Evolutionary conservation across 1,140 invertebrate genomes (phyloP).

Genomic region (Atta texana): DNA sequence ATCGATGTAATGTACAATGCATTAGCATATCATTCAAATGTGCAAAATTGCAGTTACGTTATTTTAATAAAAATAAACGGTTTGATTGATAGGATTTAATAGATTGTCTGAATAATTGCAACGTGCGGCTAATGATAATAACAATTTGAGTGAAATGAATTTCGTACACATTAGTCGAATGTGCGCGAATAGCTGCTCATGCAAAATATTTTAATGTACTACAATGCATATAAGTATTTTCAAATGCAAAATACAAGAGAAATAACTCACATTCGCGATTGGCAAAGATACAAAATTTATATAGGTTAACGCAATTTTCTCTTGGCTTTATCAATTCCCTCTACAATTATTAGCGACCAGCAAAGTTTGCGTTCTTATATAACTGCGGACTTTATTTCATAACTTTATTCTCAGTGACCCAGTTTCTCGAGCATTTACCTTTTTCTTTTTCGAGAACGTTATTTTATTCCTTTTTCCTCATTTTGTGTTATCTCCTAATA

Average conservation of each 20-base stretch:
- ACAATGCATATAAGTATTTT: not conserved
- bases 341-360: not conserved
- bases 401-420: conserved; percentile 15
- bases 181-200: not conserved
- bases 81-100: not conserved
- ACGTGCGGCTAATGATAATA: conserved; percentile 12
- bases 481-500: conserved; percentile 33
- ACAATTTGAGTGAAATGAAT: conserved; percentile 16
- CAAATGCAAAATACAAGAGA: conserved; percentile 20
- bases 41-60: not conserved
- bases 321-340: conserved; percentile 6
- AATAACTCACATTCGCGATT: conserved; percentile 6
- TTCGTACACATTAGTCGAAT: not conserved
- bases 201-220: not conserved
- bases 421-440: not conserved
- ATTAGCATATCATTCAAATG: conserved; percentile 34
- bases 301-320: not conserved
- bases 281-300: not conserved
- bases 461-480: conserved; percentile 5
- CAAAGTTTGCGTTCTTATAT: not conserved
- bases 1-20: not conserved
- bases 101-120: conserved; percentile 17
- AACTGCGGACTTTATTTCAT: conserved; percentile 19
- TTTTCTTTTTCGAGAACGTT: conserved; percentile 12
- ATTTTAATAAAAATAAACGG: conserved; percentile 32